Percentiles rank a stretch among this genome's conserved stretches.
Evolutionary conservation across 2,888 invertebrate genomes (phyloP).

Genomic region (Andrena marginata): DNA sequence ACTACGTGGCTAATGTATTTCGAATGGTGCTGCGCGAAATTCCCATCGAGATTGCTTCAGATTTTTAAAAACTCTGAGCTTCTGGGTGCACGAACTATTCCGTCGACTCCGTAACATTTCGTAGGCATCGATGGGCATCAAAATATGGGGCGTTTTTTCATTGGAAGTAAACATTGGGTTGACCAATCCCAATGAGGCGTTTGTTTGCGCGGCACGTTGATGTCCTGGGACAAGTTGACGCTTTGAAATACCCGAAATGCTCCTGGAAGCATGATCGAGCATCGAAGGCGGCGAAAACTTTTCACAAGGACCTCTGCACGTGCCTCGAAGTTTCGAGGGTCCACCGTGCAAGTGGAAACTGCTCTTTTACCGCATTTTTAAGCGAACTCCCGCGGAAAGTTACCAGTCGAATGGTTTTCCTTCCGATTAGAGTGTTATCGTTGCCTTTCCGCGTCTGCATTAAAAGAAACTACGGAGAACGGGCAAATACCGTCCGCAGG

Average conservation of each 20-base stretch:
- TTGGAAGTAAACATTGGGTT: too few relatives aligned
- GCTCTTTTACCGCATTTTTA: slow-evolving; percentile 34
- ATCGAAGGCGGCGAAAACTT: slow-evolving; percentile 56
- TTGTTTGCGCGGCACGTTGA: too few relatives aligned
- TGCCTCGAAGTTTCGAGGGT: slow-evolving; percentile 57
- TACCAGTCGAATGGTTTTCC: slow-evolving; percentile 50
- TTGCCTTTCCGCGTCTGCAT: neutral
- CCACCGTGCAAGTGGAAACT: slow-evolving; percentile 38
- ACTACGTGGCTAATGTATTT: neutral
- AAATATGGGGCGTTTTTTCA: too few relatives aligned
- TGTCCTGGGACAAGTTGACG: slow-evolving; percentile 7
- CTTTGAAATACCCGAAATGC: slow-evolving; percentile 31
- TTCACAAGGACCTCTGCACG: slow-evolving; percentile 51
- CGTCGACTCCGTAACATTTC: too few relatives aligned
- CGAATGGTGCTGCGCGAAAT: too few relatives aligned
- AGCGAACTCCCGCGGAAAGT: slow-evolving; percentile 36
- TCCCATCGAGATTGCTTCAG: too few relatives aligned
- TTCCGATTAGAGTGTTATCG: slow-evolving; percentile 15
- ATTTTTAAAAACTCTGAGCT: too few relatives aligned
- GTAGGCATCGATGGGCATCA: too few relatives aligned
- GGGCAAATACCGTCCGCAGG: neutral
- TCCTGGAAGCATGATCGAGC: slow-evolving; percentile 48
- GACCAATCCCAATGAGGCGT: too few relatives aligned
- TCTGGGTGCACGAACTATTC: too few relatives aligned
- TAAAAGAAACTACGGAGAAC: neutral